These are phyloP conservation scores for Grammomys dolichurus DNA, from an alignment of 2,113 vertebrate species.

Conservation along the genomic window DNA sequence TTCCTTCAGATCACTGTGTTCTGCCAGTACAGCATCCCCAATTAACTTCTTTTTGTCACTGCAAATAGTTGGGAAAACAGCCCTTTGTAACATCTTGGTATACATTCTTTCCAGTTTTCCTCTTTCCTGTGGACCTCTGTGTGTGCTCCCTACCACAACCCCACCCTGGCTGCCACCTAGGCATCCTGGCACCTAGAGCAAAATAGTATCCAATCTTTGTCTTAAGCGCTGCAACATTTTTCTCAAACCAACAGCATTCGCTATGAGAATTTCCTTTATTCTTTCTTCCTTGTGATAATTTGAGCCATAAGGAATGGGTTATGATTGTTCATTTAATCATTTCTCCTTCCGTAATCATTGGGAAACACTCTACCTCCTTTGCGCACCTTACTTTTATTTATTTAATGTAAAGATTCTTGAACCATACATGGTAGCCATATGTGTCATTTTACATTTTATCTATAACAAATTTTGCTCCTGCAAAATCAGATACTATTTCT, in stretches of 20 bases:
- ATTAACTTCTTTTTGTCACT: neutral
- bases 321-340: neutral
- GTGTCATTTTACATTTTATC: neutral
- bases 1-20: constrained; percentile 31
- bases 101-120: neutral
- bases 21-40: neutral
- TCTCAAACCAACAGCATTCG: neutral
- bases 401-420: constrained; percentile 24
- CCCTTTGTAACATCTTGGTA: neutral
- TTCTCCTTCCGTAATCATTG: neutral
- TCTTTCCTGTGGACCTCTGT: neutral
- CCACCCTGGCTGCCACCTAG: neutral
- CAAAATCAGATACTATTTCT: neutral
- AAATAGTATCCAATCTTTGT: neutral
- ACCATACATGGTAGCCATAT: neutral
- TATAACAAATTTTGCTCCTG: neutral
- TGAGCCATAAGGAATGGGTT: neutral
- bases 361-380: neutral
- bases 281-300: neutral
- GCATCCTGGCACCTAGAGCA: neutral
- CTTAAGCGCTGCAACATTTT: neutral
- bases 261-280: neutral
- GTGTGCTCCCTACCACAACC: too few species aligned
- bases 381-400: neutral
- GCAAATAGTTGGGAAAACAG: constrained; percentile 3